These are phyloP conservation scores for Talpa occidentalis DNA, from an alignment of 2,113 vertebrate genomes.

Conservation along the genomic window DNA sequence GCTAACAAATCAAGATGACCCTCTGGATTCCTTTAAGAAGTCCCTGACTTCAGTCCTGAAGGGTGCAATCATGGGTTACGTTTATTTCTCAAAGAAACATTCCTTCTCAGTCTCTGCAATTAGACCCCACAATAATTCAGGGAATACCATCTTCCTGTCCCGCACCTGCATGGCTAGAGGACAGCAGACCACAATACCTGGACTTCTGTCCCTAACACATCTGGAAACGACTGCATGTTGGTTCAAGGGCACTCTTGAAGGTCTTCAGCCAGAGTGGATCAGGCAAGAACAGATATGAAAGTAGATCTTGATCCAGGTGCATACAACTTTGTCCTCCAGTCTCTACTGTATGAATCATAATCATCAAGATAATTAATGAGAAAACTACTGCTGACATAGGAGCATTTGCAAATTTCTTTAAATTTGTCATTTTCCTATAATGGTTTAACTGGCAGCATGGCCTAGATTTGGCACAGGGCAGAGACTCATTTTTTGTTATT, in stretches of 20 bases:
- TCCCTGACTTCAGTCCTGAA: neutral
- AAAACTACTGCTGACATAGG: neutral
- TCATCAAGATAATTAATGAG: neutral
- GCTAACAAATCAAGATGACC: neutral
- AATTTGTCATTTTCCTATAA: neutral
- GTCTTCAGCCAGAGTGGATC: neutral
- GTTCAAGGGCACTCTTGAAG: neutral
- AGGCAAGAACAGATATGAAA: neutral
- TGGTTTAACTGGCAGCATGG: neutral
- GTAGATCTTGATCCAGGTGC: neutral
- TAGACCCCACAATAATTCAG: neutral
- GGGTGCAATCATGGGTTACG: neutral
- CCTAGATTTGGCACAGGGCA: neutral
- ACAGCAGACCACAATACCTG: neutral
- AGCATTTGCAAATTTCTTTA: neutral
- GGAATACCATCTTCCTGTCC: neutral
- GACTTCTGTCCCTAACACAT: neutral
- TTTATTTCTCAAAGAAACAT: neutral
- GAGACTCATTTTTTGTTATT: neutral
- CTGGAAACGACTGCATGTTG: neutral
- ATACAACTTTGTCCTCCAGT: neutral
- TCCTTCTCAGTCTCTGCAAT: neutral
- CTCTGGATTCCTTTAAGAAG: neutral
- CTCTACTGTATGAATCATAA: neutral
- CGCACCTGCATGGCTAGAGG: accelerated